Evolutionary conservation across 2,888 invertebrate genomes (phyloP), one percentile per base, ranked within the genome.

Genomic region (Teinopalpus imperialis): DNA sequence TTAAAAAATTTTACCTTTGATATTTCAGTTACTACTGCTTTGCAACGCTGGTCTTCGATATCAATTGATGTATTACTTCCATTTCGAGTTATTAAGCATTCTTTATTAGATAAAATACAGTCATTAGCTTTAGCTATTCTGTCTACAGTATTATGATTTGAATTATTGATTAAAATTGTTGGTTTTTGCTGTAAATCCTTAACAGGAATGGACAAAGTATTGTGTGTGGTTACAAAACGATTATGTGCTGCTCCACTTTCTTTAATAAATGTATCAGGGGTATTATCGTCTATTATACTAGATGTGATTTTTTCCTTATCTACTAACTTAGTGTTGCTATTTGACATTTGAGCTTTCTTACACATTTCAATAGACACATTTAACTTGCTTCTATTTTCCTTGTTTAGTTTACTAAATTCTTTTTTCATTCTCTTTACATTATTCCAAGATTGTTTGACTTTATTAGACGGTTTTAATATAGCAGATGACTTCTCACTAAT

Each of bases 281-380:
- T 44, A 32, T 1, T 18, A 12, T 23, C 14, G 5, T 16, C 21
- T 12, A 23, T 13, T 12, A 30, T 24, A 23, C 24, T n/a, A 3
- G 18, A 29, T 2, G 24, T 16, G 1, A 30, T 9, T 23, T 35
- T 41, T 24, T 46, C 10, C 16, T 45, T 26, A 27, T 32, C 20
- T 10, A 2, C 0, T 32, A 32, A 14, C 1, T 35, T 26, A 18
- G 43, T 44, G 48, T 69, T 67, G 23, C 58, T 67, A 3, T 51
- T 44, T 37, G 58, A 45, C 43, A 43, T 67, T 55, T 80, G 67
- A 32, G 67, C 65, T 56, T 74, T 85, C 50, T 85, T 83, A 49
- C 69, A 74, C 76, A 78, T 80, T 68, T 88, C 83, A 56, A 86
- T 81, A 18, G 89, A 89, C 37, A 85, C 75, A 77, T 88, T 85